Evolutionary conservation across 2,113 vertebrate genomes (phyloP), one percentile per base, ranked within the genome.

Genomic region (Fregetta grallaria): DNA sequence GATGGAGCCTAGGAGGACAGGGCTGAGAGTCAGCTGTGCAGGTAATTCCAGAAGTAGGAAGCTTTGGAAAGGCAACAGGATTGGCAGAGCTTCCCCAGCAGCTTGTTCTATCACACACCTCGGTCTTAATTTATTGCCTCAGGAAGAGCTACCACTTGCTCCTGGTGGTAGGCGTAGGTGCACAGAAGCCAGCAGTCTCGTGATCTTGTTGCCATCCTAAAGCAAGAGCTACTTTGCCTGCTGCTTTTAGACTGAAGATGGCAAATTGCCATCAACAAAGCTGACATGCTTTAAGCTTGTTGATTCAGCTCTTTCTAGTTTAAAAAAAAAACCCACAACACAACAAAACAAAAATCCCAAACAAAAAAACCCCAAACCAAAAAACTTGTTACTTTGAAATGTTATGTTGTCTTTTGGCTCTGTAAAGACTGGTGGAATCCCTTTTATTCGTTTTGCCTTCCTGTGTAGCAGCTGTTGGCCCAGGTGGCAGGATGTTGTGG

Each of bases 401-500:
- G 6, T 6, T 71, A 4, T 53, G 53, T 92, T 86, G 13, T 74
- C 15, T 88, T 22, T 83, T 73, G 27, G 11, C 42, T 67, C 29
- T 63, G 12, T 67, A 22, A 80, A 74, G 42, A 47, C 23, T 67
- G n/a, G 25, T 86, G 16, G 8, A 20, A 80, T 91, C 17, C 13
- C 32, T 83, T 80, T 84, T 59, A 84, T 65, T 94, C 15, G 20
- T 84, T 92, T 80, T 86, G 63, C 47, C 42, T 95, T 97, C 93
- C 91, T 94, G 68, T 89, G 59, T 23, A 82, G 44, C 90, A 78
- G 66, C 85, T 94, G 90, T 92, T 90, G 88, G 81, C 56, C 90
- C 95, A 94, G 83, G 80, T 96, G 86, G 86, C 94, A 95, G 94
- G 93, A 97, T 97, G 80, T 96, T 74, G n/a, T 23, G 59, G 47